These are phyloP conservation scores for Cheilosia pagana DNA, from an alignment of 2,888 invertebrate genomes.

Conservation along the genomic window DNA sequence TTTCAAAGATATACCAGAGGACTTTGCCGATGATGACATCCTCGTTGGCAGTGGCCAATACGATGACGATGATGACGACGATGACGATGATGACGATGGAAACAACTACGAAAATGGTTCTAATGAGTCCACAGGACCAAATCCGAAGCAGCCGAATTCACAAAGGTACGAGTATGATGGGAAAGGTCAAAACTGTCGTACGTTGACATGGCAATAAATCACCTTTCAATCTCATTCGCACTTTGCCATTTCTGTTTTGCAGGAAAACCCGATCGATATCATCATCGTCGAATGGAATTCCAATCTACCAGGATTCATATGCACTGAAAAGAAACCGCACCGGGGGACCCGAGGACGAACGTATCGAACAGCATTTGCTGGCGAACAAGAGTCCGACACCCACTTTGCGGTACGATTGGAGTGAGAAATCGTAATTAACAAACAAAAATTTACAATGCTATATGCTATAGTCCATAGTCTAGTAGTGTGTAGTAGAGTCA, in stretches of 20 bases:
- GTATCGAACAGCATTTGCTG: constrained; percentile 68
- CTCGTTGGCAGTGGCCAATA: constrained; percentile 56
- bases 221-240: not conserved
- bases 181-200: constrained; percentile 46
- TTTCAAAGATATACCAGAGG: constrained; percentile 69
- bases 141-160: constrained; percentile 77
- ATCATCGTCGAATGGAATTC: constrained; percentile 79
- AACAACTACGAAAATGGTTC: constrained; percentile 46
- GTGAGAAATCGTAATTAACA: constrained; percentile 76
- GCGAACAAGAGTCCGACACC: constrained; percentile 69
- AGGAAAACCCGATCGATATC: constrained; percentile 82
- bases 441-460: constrained; percentile 67
- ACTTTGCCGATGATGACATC: constrained; percentile 76
- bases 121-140: constrained; percentile 79
- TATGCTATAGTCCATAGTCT: constrained; percentile 63
- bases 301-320: constrained; percentile 82
- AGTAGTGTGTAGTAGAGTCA: constrained; percentile 67
- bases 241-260: not conserved
- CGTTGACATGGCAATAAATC: constrained; percentile 46
- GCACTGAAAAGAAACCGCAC: constrained; percentile 77
- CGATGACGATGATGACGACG: constrained; percentile 64
- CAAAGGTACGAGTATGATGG: constrained; percentile 76
- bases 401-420: constrained; percentile 77
- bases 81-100: constrained; percentile 57
- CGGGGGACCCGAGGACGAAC: constrained; percentile 61